Evolutionary conservation across 2,888 invertebrate genomes (phyloP).

Genomic region (Pachydiplax longipennis): DNA sequence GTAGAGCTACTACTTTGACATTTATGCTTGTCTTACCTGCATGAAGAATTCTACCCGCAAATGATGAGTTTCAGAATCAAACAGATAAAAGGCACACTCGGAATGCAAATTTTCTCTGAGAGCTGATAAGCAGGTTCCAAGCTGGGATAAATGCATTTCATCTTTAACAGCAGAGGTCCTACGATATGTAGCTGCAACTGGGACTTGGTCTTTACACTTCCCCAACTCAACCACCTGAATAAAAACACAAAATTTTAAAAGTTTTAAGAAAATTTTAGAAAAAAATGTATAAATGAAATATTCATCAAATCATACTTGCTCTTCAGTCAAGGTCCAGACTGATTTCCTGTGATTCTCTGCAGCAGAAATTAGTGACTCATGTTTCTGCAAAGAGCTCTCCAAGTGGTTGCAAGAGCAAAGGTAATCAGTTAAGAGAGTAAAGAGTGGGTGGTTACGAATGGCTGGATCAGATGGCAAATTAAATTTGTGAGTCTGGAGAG

Average conservation of each 20-base stretch:
- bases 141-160: background rate
- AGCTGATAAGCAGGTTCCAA: background rate
- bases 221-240: background rate
- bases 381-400: background rate
- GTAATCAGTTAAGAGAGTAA: background rate
- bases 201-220: background rate
- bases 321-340: background rate
- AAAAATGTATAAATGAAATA: background rate
- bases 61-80: background rate
- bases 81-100: background rate
- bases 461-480: background rate
- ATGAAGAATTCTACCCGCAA: background rate
- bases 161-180: background rate
- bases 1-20: too few species aligned
- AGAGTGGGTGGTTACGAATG: background rate
- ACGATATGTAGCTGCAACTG: background rate
- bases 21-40: background rate
- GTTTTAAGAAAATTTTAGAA: background rate
- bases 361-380: background rate
- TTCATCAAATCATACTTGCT: background rate
- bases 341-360: background rate
- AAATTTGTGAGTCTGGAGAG: background rate
- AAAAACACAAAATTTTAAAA: background rate
- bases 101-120: conserved; percentile 1
- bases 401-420: background rate